These are phyloP conservation scores for Hyles euphorbiae DNA, from an alignment of 1,140 invertebrate genomes.

Conservation along the genomic window DNA sequence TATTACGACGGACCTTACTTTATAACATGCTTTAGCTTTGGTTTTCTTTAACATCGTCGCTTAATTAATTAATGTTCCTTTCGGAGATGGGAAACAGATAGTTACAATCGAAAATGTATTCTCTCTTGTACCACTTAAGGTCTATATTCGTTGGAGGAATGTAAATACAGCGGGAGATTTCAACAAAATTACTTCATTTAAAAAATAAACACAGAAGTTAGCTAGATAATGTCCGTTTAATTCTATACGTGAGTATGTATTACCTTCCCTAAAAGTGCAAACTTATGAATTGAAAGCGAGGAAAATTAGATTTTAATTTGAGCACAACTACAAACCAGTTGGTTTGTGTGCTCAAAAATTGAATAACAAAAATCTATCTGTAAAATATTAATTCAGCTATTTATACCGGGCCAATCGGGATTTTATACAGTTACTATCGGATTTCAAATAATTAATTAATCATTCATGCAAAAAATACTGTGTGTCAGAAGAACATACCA, in stretches of 20 bases:
- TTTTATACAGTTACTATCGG: no score
- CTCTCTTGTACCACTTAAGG: neutral
- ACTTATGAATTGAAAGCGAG: no score
- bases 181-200: slow-evolving; percentile 6
- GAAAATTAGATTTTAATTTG: no score
- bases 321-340: no score
- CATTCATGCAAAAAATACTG: no score
- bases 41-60: slow-evolving; percentile 27
- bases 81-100: slow-evolving; percentile 7
- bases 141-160: neutral
- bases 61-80: slow-evolving; percentile 34
- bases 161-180: slow-evolving; percentile 3
- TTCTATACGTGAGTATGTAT: neutral
- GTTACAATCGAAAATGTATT: neutral
- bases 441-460: no score
- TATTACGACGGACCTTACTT: slow-evolving; percentile 26
- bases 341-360: no score
- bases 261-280: neutral
- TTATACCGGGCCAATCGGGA: no score
- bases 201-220: slow-evolving; percentile 7
- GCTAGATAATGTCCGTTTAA: neutral
- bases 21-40: slow-evolving; percentile 24
- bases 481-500: no score
- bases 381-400: no score
- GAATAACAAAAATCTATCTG: no score